Evolutionary conservation across 1,140 invertebrate species (phyloP), one percentile per base, ranked within the genome.

Genomic region (Plutomurus gul): DNA sequence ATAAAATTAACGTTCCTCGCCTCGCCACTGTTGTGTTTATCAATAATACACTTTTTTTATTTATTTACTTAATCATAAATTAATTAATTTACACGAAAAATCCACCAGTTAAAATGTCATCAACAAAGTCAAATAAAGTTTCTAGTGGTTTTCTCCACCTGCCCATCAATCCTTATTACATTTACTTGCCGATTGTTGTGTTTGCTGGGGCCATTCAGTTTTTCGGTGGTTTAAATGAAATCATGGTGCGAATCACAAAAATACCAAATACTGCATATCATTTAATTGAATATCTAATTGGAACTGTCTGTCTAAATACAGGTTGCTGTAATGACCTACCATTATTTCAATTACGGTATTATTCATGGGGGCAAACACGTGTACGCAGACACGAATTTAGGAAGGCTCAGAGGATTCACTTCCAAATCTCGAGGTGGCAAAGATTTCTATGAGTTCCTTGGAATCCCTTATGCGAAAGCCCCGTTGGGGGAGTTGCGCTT

Each of bases 161-260:
- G 8, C 56, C 56, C 11, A 33, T 65, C 18, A 65, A n/a, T 27
- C 3, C 27, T 36, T 47, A 65, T 8, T 78, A 78, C 18, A 70
- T 77, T 71, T 77, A 77, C 76, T 11, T 79, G n/a, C 71, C 77
- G 20, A 43, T 79, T 4, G 16, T 75, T 18, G 11, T 79, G 2
- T 30, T 43, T n/a, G 77, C 72, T 4, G 77, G 36, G 7, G 22
- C 47, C 16, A 37, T 79, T 49, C 77, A 75, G 43, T 79, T 75
- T 56, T 79, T 70, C 56, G 78, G 78, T 18, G 78, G 78, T 7
- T 30, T 76, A 11, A 79, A 79, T 79, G 78, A 79, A 36, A 43
- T 56, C 10, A 30, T 79, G 27, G 74, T 79, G n/a, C 72, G 70
- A 56, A 10, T 76, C 22, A 65, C n/a, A n/a, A n/a, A n/a, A n/a